Base-by-base conservation (phyloP, 1,140 invertebrate genomes). In the Apocrypta bakeri region DNA sequence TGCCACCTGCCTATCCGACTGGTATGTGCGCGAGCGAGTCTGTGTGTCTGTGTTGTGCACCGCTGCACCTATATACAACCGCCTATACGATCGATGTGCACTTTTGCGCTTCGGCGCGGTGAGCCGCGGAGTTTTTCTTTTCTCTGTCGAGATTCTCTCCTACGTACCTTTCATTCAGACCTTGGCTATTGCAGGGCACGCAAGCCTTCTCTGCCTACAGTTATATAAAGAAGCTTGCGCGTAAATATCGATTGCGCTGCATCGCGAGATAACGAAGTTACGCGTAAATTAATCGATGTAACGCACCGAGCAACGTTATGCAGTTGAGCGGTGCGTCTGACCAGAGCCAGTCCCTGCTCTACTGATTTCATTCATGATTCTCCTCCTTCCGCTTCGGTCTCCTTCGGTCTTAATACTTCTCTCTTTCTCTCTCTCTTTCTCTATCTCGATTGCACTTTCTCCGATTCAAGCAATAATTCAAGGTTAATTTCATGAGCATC, bases 1-100 rank as follows among this genome's bases (percentile, higher is more conserved):
- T 88, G 48, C 87, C 88, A 79, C 79, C 86, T 82, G 87, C 87
- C 68, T 90, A 90, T 87, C 86, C 90, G 81, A 87, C 88, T 88
- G 90, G 89, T 90, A 87, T 56, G 31, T 48, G n/a, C 42, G 27
- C 17, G 33, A 56, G 2, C 8, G 1, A 14, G 27, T 29, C 14
- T 14, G 27, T 29, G 48, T 24, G 37, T 29, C 8, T 24, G 71
- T 40, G 40, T 25, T 9, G 48, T 63, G 25, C 11, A 12, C 25
- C 12, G 33, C 75, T 68, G 29, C 14, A 56, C 48, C 11, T 56
- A 56, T 56, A 3, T 21, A 21, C 21, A 21, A 56, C 27, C 24
- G 14, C 33, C 33, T 37, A 37, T 37, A 61, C 64, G 75, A 68
- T 78, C 63, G 31, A 40, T 79, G 63, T 42, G 31, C 77, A 40